These are phyloP conservation scores for Sapayoa aenigma DNA, from an alignment of 2,113 vertebrate species.

Conservation along the genomic window DNA sequence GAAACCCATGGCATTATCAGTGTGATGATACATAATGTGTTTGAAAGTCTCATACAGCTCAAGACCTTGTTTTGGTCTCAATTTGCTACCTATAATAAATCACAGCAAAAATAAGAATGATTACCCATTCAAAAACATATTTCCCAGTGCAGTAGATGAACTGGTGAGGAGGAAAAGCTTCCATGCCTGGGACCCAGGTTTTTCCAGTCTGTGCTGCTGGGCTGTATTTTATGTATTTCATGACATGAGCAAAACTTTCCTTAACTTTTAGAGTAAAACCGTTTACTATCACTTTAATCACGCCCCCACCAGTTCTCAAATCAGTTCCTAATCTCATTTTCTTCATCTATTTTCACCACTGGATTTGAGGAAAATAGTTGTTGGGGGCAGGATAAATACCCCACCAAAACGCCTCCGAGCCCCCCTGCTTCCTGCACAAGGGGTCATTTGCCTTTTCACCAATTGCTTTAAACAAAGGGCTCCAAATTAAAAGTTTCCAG, in stretches of 20 bases:
- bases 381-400: background rate
- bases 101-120: background rate
- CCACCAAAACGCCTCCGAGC: background rate
- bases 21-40: background rate
- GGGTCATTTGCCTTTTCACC: background rate
- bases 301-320: background rate
- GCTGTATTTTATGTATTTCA: background rate
- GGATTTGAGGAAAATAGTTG: background rate
- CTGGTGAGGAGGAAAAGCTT: background rate
- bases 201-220: background rate
- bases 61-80: background rate
- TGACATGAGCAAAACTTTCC: background rate
- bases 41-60: background rate
- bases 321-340: background rate
- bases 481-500: background rate
- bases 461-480: background rate
- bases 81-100: background rate
- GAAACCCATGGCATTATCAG: background rate
- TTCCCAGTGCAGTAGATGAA: background rate
- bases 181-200: accelerated
- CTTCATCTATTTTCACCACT: background rate
- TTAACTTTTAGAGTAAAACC: background rate
- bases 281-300: background rate
- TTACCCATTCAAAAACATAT: background rate
- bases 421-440: background rate